Conservation (phyloP, 2,797 vertebrate genomes). For the Eulemur coronatus region DNA sequence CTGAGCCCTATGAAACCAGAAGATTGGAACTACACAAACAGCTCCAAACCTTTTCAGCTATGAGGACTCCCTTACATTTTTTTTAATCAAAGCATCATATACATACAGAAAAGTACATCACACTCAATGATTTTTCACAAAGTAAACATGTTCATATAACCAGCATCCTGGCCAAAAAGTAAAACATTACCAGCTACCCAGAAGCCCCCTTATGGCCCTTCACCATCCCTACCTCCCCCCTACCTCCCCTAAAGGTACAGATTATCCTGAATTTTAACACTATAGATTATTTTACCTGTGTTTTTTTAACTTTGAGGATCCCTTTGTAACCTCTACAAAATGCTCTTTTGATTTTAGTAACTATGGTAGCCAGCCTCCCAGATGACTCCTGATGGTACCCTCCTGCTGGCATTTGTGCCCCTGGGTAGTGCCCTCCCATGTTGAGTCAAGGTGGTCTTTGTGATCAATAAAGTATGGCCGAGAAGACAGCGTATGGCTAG, state of each 20-base stretch:
- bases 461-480: background rate
- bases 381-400: background rate
- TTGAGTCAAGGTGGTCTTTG: background rate
- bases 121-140: background rate
- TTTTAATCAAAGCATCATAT: background rate
- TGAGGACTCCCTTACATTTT: background rate
- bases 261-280: conserved; percentile 10
- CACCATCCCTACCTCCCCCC: background rate
- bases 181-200: background rate
- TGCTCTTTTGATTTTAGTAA: background rate
- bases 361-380: background rate
- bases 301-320: background rate
- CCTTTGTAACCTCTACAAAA: background rate
- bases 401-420: background rate
- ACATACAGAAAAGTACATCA: background rate
- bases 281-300: background rate
- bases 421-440: background rate
- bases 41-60: background rate
- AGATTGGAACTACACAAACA: background rate
- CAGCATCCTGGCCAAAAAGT: background rate
- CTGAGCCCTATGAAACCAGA: background rate
- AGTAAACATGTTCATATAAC: background rate
- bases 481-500: background rate
- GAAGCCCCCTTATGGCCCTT: background rate
- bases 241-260: background rate